A percentile compares a stretch with the other conserved stretches of the same genome.
phyloP scores from a whole-genome alignment of 1,140 invertebrate species.

The Chymomyza costata region DNA sequence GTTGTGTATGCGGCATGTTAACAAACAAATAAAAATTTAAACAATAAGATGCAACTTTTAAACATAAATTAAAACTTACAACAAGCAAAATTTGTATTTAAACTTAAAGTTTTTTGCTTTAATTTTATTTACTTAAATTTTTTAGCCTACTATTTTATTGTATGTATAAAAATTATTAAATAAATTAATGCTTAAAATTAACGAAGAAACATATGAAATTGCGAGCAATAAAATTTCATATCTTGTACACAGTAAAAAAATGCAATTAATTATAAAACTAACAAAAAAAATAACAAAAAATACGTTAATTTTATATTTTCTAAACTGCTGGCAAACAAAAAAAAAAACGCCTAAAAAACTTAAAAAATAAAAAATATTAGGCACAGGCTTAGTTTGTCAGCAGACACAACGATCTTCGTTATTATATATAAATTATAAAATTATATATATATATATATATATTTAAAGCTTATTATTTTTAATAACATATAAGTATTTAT shows the following conservation, averaged over 20 bases:
- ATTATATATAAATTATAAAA: conserved; percentile 7
- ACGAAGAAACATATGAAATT: conserved; percentile 71
- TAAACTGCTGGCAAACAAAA: conserved; percentile 17
- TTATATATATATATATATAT: background rate
- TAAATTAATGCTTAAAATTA: conserved; percentile 1
- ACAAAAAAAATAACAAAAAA: conserved; percentile 41
- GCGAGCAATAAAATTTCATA: conserved; percentile 74
- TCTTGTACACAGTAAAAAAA: conserved; percentile 56
- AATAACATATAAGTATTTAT: conserved; percentile 13
- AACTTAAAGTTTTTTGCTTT: conserved; percentile 12
- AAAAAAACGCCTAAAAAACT: conserved; percentile 22
- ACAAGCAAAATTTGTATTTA: background rate
- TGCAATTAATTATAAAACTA: conserved; percentile 44
- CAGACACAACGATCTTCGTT: conserved; percentile 24
- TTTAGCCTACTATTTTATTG: conserved; percentile 5
- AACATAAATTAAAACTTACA: background rate
- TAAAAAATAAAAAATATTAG: background rate
- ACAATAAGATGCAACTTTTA: conserved; percentile 10
- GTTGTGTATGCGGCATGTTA: conserved; percentile 40
- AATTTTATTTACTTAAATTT: background rate
- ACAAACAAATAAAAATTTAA: conserved; percentile 15
- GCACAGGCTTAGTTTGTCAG: conserved; percentile 7
- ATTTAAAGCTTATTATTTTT: conserved; percentile 4
- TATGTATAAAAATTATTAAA: background rate
- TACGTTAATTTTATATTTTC: conserved; percentile 30